A percentile compares a stretch with the other conserved stretches of the same genome.
Conservation (phyloP, 2,888 invertebrate species). For the Crematogaster levior region DNA sequence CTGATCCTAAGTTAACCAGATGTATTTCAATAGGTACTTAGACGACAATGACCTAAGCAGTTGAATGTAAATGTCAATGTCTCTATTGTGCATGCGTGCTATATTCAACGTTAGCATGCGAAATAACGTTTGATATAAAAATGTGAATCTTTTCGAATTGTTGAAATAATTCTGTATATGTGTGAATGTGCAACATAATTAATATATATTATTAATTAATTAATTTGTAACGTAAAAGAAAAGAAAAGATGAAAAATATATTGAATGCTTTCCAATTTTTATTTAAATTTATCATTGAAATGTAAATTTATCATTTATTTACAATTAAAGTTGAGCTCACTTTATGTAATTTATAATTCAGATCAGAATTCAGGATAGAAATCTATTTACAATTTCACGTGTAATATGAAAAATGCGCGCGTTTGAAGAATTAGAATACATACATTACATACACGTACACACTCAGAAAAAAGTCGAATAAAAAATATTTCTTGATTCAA, state of each 20-base stretch:
- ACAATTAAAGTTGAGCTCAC: background rate
- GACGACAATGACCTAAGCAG: constrained; percentile 55
- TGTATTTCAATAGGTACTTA: constrained; percentile 58
- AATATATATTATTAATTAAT: background rate
- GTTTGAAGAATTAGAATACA: too few relatives aligned
- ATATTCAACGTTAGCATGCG: constrained; percentile 4
- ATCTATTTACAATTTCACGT: background rate
- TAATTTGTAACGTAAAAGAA: background rate
- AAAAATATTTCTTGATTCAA: too few relatives aligned
- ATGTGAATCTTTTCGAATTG: background rate
- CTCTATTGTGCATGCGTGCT: constrained; percentile 4
- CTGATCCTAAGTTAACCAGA: constrained; percentile 52
- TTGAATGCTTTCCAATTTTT: background rate
- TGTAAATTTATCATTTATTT: background rate
- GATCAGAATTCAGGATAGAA: background rate
- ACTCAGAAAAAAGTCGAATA: too few relatives aligned
- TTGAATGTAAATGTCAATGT: constrained; percentile 48
- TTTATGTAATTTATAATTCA: background rate
- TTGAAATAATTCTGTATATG: background rate
- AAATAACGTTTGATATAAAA: background rate
- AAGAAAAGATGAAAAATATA: constrained; percentile 2
- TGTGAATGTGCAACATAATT: background rate
- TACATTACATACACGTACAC: too few relatives aligned
- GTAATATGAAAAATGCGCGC: background rate
- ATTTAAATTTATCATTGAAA: constrained; percentile 1